Evolutionary conservation across 2,888 invertebrate species (phyloP).

Genomic region (Bugulina stolonifera): DNA sequence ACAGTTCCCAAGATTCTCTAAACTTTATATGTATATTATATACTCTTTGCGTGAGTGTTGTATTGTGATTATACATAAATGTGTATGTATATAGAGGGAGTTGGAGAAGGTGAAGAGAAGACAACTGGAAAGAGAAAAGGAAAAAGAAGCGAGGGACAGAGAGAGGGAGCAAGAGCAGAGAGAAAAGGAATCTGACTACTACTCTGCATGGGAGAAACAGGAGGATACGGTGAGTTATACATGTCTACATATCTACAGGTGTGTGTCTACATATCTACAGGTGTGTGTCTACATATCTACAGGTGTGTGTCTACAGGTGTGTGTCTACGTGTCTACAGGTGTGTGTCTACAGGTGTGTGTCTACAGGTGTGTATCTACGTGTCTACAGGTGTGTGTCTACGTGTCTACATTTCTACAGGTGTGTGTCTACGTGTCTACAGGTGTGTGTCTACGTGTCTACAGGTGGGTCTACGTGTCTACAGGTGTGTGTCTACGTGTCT

Average conservation of each 20-base stretch:
- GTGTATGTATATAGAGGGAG: constrained; percentile 59
- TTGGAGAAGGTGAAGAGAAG: constrained; percentile 90
- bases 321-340: neutral
- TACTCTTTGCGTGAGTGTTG: too few species aligned
- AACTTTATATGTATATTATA: too few species aligned
- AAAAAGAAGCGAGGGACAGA: constrained; percentile 57
- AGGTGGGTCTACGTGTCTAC: too few species aligned
- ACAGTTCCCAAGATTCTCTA: too few species aligned
- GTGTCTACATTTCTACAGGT: too few species aligned
- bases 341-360: neutral
- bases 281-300: neutral
- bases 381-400: too few species aligned
- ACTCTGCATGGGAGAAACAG: constrained; percentile 87
- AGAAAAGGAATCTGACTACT: constrained; percentile 81
- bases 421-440: too few species aligned
- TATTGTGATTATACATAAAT: neutral
- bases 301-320: neutral
- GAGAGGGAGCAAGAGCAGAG: constrained; percentile 75
- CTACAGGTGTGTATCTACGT: neutral
- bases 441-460: too few species aligned
- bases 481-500: too few species aligned
- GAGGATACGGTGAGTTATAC: constrained; percentile 65
- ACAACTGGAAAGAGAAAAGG: constrained; percentile 78
- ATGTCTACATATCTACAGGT: neutral
- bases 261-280: neutral